Base-by-base conservation (phyloP, 2,113 vertebrate species). In the Ophthalmolycus amberensis region DNA sequence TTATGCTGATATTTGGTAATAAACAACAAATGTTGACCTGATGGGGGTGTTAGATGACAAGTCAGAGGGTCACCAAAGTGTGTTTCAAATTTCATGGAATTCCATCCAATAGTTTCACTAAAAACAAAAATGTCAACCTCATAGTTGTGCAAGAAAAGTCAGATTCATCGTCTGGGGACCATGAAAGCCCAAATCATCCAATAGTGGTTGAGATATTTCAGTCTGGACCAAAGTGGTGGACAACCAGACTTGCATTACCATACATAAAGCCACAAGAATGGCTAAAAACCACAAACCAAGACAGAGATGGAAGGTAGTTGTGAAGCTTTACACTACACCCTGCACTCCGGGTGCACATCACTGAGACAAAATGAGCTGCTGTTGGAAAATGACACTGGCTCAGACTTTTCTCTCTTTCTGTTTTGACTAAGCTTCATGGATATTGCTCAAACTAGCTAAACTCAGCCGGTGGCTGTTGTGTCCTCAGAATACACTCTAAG, bases 401-500 rank as follows among this genome's bases (percentile, higher is more conserved):
- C 25, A 70, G 79, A 65, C 66, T 64, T 58, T 71, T 54, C 63
- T 80, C 37, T 80, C 37, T 65, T 22, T 66, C 62, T 68, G 68
- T 76, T 73, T 73, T 73, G 40, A 80, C 75, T 44, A 54, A 62
- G 58, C 64, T 82, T 52, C 46, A 40, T 46, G 60, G 71, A 65
- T 66, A 48, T 1, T 48, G 32, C 54, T 44, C 50, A 56, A 86
- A 80, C 72, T 84, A 76, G 50, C 59, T n/a, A 32, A 66, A 67
- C 64, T 74, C 40, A 67, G 79, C 62, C 85, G 10, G 32, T 64
- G 76, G 78, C 71, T 75, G 71, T 37, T 77, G 75, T 66, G 71
- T 85, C 80, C 82, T 85, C 77, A 77, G 83, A 89, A 88, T 52
- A 72, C 79, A 72, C 82, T 78, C 74, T 22, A 9, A 82, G 79